A percentile compares a stretch with the other conserved stretches of the same genome.
phyloP scores from a whole-genome alignment of 2,113 vertebrate genomes.

The Indri indri region DNA sequence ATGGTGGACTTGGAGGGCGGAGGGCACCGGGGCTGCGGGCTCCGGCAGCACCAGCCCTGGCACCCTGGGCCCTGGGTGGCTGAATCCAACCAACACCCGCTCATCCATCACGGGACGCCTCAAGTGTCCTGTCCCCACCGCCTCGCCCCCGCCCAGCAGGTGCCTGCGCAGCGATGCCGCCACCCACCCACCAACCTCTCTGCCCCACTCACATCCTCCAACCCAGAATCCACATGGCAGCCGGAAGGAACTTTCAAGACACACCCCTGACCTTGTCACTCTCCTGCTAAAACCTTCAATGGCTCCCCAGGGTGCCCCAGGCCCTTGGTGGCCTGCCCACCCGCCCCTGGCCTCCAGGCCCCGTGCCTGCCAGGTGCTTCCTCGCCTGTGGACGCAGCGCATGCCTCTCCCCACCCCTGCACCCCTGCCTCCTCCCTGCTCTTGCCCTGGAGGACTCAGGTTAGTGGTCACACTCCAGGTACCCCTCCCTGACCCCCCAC shows the following conservation, averaged over 20 bases:
- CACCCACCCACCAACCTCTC: not conserved
- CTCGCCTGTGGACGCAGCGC: not conserved
- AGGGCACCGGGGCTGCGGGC: too few relatives aligned
- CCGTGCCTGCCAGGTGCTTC: accelerated
- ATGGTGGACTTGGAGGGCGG: not conserved
- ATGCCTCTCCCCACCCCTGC: accelerated
- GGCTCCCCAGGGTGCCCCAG: not conserved
- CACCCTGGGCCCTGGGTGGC: not conserved
- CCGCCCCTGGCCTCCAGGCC: not conserved
- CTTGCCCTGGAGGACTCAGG: not conserved
- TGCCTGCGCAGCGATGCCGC: not conserved
- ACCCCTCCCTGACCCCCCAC: not conserved
- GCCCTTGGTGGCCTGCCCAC: not conserved
- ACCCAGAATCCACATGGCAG: not conserved
- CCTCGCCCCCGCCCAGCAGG: not conserved
- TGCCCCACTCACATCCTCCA: not conserved
- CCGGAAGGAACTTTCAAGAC: not conserved
- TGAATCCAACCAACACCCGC: not conserved
- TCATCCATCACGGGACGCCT: not conserved
- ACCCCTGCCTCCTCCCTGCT: not conserved
- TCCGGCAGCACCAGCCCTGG: not conserved
- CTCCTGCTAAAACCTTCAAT: not conserved
- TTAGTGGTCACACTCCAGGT: not conserved
- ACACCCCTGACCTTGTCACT: not conserved
- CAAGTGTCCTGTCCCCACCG: not conserved